Evolutionary conservation across 2,113 vertebrate species (phyloP).

Genomic region (Strix uralensis): DNA sequence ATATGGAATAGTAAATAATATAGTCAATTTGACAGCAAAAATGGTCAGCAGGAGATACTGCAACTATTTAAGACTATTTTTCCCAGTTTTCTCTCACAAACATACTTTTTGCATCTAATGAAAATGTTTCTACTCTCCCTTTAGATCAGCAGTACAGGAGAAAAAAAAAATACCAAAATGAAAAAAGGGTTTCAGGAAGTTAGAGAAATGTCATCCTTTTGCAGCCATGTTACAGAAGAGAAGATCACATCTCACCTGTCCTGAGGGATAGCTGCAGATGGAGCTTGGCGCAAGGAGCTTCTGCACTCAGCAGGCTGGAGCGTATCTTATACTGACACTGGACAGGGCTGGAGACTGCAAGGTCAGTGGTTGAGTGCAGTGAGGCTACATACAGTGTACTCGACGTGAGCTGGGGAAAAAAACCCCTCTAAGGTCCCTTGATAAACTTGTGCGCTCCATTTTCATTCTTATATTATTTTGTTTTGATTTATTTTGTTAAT

Average conservation of each 20-base stretch:
- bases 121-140: neutral
- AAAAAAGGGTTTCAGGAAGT: neutral
- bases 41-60: neutral
- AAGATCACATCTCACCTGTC: neutral
- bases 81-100: neutral
- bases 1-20: neutral
- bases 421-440: neutral
- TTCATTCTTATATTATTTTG: neutral
- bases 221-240: neutral
- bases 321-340: neutral
- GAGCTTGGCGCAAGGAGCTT: neutral
- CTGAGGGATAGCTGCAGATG: neutral
- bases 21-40: neutral
- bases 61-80: neutral
- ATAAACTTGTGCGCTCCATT: neutral
- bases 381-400: neutral
- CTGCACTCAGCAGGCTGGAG: neutral
- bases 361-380: rapidly evolving
- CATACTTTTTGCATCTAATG: neutral
- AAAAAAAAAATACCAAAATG: neutral
- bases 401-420: neutral
- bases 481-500: neutral
- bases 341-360: neutral
- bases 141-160: neutral
- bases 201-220: rapidly evolving